Evolutionary conservation across 2,113 vertebrate genomes (phyloP), one percentile per base, ranked within the genome.

Genomic region (Chionomys nivalis): DNA sequence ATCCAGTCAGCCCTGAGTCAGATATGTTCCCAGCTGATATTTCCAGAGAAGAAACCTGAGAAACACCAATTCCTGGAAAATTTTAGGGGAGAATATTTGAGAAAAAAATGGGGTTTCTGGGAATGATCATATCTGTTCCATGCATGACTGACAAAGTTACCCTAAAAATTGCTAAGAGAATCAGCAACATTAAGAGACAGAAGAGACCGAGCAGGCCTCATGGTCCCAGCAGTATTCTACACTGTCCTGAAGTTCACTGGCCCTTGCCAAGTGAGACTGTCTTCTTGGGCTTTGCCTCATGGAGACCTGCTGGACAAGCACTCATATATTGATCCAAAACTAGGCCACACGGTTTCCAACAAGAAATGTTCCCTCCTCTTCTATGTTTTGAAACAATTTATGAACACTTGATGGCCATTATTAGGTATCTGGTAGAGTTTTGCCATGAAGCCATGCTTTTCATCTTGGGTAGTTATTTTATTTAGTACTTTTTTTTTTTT

Each of bases 371-470:
- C 17, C 72, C 9, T 61, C 8, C 36, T 77, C 78, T 93, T 58
- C 21, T 31, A 36, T 39, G 79, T 63, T 83, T 72, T 63, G 39
- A 16, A 95, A 42, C 47, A 63, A 49, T 91, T 93, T 83, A 44
- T 55, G 61, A 83, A 47, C 0, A 82, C 61, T 44, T 93, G n/a
- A 31, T 85, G 11, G 23, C 13, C 14, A 75, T 93, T 78, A n/a
- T 89, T 55, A 78, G 66, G 75, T 94, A 44, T 44, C 49, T 93
- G 66, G 44, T 58, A 49, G 52, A 90, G 81, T 31, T 93, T n/a
- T 52, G 14, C 23, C 44, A 3, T 44, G 66, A 93, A 31, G 12
- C 28, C 24, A 89, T 55, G 47, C 79, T 23, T 68, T 72, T 13
- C 39, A 47, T 66, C 81, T 86, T 26, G 36, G 16, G 36, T 42